Evolutionary conservation across 2,888 invertebrate genomes (phyloP).

Genomic region (Oxytorus armatus): DNA sequence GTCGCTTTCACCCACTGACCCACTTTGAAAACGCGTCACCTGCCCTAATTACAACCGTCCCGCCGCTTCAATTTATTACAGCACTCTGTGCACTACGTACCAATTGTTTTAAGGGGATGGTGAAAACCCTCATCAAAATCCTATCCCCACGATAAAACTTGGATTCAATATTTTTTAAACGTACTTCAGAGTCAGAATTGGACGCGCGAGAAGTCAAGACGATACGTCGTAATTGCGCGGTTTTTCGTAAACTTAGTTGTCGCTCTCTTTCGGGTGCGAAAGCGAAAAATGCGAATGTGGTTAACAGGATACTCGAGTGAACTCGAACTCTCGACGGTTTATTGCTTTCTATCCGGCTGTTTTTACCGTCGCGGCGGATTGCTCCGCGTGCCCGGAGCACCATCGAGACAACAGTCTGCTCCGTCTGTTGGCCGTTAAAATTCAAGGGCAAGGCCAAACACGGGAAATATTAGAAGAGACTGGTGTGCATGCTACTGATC

Average conservation of each 20-base stretch:
- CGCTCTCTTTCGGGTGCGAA: too few relatives aligned
- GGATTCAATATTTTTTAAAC: too few relatives aligned
- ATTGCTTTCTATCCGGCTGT: too few relatives aligned
- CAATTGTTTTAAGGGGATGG: too few relatives aligned
- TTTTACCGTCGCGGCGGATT: too few relatives aligned
- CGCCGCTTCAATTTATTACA: not conserved
- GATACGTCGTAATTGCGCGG: too few relatives aligned
- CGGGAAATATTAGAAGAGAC: constrained; percentile 36
- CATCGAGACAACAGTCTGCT: constrained; percentile 52
- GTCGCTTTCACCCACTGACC: constrained; percentile 79
- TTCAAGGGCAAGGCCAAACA: constrained; percentile 52
- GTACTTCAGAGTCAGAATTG: too few relatives aligned
- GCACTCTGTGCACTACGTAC: not conserved
- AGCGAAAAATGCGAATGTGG: not conserved
- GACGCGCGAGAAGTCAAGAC: too few relatives aligned
- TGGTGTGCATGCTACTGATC: constrained; percentile 22
- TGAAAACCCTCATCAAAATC: too few relatives aligned
- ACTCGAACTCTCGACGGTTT: constrained; percentile 8
- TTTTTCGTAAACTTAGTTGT: too few relatives aligned
- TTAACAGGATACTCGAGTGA: constrained; percentile 46
- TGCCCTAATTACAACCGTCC: constrained; percentile 18
- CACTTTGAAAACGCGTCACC: constrained; percentile 71
- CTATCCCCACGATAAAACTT: too few relatives aligned
- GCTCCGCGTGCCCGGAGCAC: constrained; percentile 41
- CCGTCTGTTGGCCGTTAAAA: constrained; percentile 62